Conservation (phyloP, 92 coral and sea anemone genomes). For the Isaurus tuberculatus region DNA sequence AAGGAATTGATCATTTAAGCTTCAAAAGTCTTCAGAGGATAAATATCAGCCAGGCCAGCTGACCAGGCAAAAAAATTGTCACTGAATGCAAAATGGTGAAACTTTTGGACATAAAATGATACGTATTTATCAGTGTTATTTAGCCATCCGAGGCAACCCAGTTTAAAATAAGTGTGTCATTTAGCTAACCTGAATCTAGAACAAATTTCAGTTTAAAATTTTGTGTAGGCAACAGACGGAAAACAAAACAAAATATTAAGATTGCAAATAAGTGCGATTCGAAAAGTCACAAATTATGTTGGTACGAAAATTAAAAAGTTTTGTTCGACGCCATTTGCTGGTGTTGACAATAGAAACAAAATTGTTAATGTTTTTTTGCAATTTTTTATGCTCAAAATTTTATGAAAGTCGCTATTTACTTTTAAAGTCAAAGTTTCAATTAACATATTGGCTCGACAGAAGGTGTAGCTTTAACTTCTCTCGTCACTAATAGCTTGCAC, state of each 20-base stretch:
- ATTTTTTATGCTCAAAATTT: neutral
- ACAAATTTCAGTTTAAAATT: neutral
- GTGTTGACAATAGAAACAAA: neutral
- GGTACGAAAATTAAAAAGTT: neutral
- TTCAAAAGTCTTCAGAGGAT: neutral
- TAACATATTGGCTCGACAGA: neutral
- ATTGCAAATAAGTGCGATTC: neutral
- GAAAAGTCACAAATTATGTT: neutral
- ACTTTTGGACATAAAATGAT: too few species aligned
- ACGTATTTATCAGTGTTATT: too few species aligned
- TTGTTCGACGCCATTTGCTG: neutral
- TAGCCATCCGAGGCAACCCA: too few species aligned
- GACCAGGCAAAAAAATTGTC: neutral
- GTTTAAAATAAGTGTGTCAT: too few species aligned
- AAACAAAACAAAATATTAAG: neutral
- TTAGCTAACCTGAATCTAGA: too few species aligned
- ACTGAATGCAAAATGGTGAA: neutral
- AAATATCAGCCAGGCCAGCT: neutral
- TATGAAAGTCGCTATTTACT: constrained; percentile 19
- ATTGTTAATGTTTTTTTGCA: neutral
- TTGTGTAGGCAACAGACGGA: neutral
- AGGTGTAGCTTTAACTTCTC: constrained; percentile 3
- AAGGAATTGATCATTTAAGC: neutral
- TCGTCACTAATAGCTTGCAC: constrained; percentile 5
- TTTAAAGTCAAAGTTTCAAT: neutral